Percentiles rank a stretch among this genome's conserved stretches.
Evolutionary conservation across 2,888 invertebrate species (phyloP).

Genomic region (Peribatodes rhomboidaria): DNA sequence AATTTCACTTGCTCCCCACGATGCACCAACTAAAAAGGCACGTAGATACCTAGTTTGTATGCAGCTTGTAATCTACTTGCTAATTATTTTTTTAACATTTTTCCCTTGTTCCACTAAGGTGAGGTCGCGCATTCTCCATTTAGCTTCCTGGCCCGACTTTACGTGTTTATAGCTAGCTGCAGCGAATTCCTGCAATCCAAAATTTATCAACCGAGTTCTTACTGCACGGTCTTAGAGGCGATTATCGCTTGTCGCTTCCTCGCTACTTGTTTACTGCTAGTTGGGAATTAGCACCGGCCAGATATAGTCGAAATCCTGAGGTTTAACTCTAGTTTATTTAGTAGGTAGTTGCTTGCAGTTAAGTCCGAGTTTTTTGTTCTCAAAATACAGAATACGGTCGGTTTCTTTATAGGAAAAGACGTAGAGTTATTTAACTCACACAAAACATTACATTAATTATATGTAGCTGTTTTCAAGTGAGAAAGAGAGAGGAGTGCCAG

Average conservation of each 20-base stretch:
- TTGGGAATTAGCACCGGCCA: conserved; percentile 30
- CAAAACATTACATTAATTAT: no score
- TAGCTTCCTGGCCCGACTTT: conserved; percentile 20
- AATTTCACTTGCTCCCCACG: no score
- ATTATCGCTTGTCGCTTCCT: conserved; percentile 26
- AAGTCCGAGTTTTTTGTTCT: conserved; percentile 4
- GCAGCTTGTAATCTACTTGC: no score
- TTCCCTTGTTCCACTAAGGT: neutral
- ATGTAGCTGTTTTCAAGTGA: no score
- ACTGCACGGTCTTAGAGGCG: conserved; percentile 20
- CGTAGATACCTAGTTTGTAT: no score
- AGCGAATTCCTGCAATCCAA: conserved; percentile 32
- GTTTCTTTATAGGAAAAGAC: no score
- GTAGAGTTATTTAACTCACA: no score
- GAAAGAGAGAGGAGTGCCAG: no score
- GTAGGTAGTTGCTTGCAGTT: conserved; percentile 12
- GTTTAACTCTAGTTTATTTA: conserved; percentile 34
- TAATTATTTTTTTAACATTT: no score
- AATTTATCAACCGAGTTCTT: conserved; percentile 35
- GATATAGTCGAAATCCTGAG: conserved; percentile 29
- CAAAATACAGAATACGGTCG: neutral
- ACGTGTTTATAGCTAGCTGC: conserved; percentile 28
- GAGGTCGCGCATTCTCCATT: neutral
- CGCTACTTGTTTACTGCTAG: conserved; percentile 21
- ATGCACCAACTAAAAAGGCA: no score